phyloP scores from a whole-genome alignment of 2,113 vertebrate genomes.

The Clupea harengus region DNA sequence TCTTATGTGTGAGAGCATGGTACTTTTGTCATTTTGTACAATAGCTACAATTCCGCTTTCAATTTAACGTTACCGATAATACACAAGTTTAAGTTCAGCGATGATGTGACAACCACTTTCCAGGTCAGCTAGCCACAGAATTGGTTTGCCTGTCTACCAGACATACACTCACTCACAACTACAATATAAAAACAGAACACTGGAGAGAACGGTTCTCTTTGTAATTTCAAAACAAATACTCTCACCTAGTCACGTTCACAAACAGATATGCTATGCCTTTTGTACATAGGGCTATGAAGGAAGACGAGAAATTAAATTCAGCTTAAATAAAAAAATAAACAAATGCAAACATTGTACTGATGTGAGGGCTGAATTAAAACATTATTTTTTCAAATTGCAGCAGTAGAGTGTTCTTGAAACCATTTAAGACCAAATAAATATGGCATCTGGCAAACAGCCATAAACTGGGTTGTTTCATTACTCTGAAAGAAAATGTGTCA shows the following conservation, averaged over 20 bases:
- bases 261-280: conserved; percentile 66
- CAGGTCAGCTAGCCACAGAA: conserved; percentile 58
- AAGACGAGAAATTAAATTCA: conserved; percentile 68
- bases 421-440: neutral
- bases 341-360: neutral
- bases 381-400: neutral
- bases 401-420: neutral
- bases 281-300: conserved; percentile 79
- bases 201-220: conserved; percentile 55
- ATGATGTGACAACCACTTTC: conserved; percentile 37
- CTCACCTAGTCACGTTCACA: conserved; percentile 61
- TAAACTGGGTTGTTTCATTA: neutral
- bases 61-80: conserved; percentile 42
- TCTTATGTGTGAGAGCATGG: neutral
- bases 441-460: neutral
- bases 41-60: conserved; percentile 23
- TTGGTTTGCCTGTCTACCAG: conserved; percentile 66
- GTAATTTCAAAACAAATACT: conserved; percentile 59
- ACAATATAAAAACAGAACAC: conserved; percentile 61
- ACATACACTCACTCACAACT: conserved; percentile 61
- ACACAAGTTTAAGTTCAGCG: conserved; percentile 29
- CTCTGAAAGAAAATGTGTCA: neutral
- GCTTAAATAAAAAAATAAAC: conserved; percentile 52
- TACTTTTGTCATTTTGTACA: conserved; percentile 11
- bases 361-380: neutral